A percentile compares a stretch with the other conserved stretches of the same genome.
Conservation (phyloP, 30 jellyfish, hydroid and myxozoan genomes). For the Turritopsis rubra region DNA sequence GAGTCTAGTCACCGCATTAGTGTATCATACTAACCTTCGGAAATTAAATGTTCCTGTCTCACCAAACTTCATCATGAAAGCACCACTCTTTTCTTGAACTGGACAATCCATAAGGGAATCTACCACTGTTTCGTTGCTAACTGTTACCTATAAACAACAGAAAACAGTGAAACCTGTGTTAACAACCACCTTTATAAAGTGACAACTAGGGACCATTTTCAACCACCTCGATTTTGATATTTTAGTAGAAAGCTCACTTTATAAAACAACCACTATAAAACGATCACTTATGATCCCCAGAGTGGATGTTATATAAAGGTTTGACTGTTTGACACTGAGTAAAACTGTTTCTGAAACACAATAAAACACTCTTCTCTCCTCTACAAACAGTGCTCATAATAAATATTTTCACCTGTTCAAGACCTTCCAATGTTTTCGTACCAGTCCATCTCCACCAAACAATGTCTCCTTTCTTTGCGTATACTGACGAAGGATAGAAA, state of each 20-base stretch:
- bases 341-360: no score
- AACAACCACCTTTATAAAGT: no score
- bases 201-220: no score
- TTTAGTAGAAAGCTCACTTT: no score
- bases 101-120: constrained; percentile 29
- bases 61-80: constrained; percentile 28
- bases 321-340: no score
- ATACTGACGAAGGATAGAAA: constrained; percentile 24
- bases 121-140: constrained; percentile 21
- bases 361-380: no score
- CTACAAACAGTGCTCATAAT: no score
- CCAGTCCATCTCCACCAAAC: constrained; percentile 54
- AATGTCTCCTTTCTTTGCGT: constrained; percentile 33
- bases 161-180: neutral
- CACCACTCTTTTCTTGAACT: constrained; percentile 39
- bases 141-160: constrained; percentile 14
- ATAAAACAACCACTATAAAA: no score
- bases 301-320: no score
- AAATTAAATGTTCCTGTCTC: constrained; percentile 36
- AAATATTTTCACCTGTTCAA: constrained; percentile 26
- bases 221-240: no score
- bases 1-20: no score
- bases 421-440: constrained; percentile 10
- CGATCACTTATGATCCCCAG: no score
- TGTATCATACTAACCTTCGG: constrained; percentile 35